Evolutionary conservation across 2,888 invertebrate species (phyloP).

Genomic region (Lathronympha strigana): DNA sequence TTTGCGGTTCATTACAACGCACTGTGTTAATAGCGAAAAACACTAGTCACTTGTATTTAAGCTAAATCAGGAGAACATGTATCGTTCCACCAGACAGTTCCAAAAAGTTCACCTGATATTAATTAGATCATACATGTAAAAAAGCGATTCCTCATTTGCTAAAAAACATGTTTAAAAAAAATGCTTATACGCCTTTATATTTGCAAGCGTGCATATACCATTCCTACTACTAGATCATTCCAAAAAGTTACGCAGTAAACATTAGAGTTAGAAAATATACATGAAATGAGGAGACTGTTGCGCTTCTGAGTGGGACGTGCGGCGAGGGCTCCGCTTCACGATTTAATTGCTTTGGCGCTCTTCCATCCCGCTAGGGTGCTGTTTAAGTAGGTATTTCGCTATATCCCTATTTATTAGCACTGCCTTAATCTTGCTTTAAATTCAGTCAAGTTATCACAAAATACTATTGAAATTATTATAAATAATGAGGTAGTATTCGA

Average conservation of each 20-base stretch:
- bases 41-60: too few species aligned
- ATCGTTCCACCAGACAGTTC: too few species aligned
- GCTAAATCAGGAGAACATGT: too few species aligned
- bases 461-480: too few species aligned
- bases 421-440: constrained; percentile 5
- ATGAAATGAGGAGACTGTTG: constrained; percentile 24
- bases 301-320: constrained; percentile 50
- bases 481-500: too few species aligned
- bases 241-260: neutral
- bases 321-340: constrained; percentile 62
- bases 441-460: constrained; percentile 3
- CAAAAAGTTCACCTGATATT: too few species aligned
- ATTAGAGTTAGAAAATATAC: neutral
- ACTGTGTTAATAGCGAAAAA: too few species aligned
- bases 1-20: too few species aligned
- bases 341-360: constrained; percentile 80
- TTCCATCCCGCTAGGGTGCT: constrained; percentile 61
- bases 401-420: constrained; percentile 23
- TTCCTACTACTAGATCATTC: neutral
- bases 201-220: neutral
- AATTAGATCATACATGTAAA: too few species aligned
- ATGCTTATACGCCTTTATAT: neutral
- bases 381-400: constrained; percentile 44
- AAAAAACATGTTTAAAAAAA: too few species aligned
- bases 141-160: too few species aligned